phyloP scores from a whole-genome alignment of 2,888 invertebrate species.

The Pegoplata infirma region DNA sequence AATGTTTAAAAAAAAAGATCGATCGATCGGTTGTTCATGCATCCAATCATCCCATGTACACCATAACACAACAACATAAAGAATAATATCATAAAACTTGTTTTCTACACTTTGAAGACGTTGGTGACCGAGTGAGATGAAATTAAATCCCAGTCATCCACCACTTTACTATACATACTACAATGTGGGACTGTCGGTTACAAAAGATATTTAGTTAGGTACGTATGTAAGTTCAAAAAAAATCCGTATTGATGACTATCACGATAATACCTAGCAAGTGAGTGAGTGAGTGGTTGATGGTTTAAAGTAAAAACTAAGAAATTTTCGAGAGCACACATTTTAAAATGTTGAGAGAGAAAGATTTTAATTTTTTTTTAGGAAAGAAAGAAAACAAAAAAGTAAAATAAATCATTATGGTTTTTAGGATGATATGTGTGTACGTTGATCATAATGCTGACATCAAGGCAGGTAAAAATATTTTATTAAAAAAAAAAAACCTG shows the following conservation, averaged over 20 bases:
- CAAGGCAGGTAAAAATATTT: slow-evolving; percentile 34
- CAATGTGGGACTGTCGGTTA: slow-evolving; percentile 32
- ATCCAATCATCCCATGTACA: slow-evolving; percentile 32
- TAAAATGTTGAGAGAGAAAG: background rate
- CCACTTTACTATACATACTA: slow-evolving; percentile 25
- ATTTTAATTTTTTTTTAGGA: background rate
- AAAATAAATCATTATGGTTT: slow-evolving; percentile 20
- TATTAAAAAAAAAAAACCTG: slow-evolving; percentile 28
- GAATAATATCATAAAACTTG: slow-evolving; percentile 53
- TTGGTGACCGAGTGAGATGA: slow-evolving; percentile 54
- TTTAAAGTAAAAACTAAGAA: slow-evolving; percentile 6
- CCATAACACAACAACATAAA: slow-evolving; percentile 15
- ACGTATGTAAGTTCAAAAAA: slow-evolving; percentile 9
- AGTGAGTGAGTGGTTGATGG: slow-evolving; percentile 15
- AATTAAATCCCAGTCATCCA: slow-evolving; percentile 38
- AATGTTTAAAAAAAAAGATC: slow-evolving; percentile 7
- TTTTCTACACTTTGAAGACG: slow-evolving; percentile 48
- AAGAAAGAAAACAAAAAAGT: slow-evolving; percentile 11
- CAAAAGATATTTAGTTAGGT: background rate
- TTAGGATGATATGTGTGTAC: background rate
- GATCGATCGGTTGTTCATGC: slow-evolving; percentile 44
- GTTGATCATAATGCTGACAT: slow-evolving; percentile 19
- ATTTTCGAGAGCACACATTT: background rate
- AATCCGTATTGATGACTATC: slow-evolving; percentile 36
- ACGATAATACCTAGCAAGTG: too few species aligned